Evolutionary conservation across 2,797 vertebrate species (phyloP).

Genomic region (Ataeniobius toweri): DNA sequence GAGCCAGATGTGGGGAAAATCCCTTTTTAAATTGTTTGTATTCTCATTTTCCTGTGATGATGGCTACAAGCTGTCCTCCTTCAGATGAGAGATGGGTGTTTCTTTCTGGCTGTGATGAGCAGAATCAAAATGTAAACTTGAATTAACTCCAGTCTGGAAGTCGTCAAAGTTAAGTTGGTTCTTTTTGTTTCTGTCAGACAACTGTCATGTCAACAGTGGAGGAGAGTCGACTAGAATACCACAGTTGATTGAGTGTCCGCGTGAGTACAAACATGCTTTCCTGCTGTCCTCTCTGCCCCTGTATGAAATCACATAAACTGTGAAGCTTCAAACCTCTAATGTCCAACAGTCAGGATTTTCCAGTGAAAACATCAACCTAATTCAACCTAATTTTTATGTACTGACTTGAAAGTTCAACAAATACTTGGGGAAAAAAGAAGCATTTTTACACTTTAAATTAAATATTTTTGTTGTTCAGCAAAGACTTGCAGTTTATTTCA

Average conservation of each 20-base stretch:
- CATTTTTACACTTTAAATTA: too few relatives aligned
- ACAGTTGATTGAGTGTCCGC: conserved; percentile 95
- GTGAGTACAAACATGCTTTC: conserved; percentile 88
- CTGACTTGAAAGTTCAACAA: too few relatives aligned
- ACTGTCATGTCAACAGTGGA: conserved; percentile 96
- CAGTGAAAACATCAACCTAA: not conserved
- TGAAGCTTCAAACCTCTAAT: not conserved
- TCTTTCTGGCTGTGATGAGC: conserved; percentile 22
- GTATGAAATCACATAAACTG: not conserved
- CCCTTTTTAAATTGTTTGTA: not conserved
- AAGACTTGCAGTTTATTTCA: not conserved
- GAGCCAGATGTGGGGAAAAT: not conserved
- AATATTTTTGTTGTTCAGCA: too few relatives aligned
- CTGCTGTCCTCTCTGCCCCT: conserved; percentile 53
- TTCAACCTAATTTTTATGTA: not conserved
- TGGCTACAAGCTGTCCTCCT: not conserved
- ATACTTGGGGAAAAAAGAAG: too few relatives aligned
- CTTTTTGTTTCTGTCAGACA: conserved; percentile 95
- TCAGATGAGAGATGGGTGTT: not conserved
- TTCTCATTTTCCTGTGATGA: not conserved
- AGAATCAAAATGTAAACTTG: conserved; percentile 23
- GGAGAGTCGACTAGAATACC: conserved; percentile 95
- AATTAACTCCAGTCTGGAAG: conserved; percentile 24
- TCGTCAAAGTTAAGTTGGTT: conserved; percentile 74
- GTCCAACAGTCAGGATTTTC: not conserved